A percentile compares a stretch with the other conserved stretches of the same genome.
phyloP scores from a whole-genome alignment of 2,113 vertebrate species.

The Amphiprion percula region DNA sequence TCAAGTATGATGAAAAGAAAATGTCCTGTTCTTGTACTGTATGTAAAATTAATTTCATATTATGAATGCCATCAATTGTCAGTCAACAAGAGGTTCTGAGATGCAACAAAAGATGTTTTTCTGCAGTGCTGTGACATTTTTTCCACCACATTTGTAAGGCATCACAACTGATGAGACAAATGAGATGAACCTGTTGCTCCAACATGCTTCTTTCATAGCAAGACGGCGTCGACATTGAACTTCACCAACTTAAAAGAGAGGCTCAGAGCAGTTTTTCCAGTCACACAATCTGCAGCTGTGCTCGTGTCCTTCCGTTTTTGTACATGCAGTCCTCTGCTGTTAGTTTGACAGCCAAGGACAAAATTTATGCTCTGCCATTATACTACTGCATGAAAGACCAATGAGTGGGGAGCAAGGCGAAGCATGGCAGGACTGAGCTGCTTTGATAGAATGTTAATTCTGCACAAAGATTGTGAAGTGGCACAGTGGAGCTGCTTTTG shows the following conservation, averaged over 20 bases:
- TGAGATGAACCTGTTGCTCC: neutral
- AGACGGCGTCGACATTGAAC: conserved; percentile 2
- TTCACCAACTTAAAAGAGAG: conserved; percentile 11
- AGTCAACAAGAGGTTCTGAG: too few relatives aligned
- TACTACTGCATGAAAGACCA: conserved; percentile 17
- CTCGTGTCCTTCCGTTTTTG: conserved; percentile 47
- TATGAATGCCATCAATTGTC: too few relatives aligned
- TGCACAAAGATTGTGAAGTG: neutral
- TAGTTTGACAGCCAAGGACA: conserved; percentile 48
- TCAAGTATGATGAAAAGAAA: neutral
- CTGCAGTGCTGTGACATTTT: too few relatives aligned
- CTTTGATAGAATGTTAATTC: conserved; percentile 15
- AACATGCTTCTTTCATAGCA: neutral
- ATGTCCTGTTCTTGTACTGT: neutral
- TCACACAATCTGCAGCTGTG: conserved; percentile 2
- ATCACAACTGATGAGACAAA: too few relatives aligned
- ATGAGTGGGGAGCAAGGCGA: neutral
- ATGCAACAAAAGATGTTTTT: too few relatives aligned
- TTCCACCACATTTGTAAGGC: too few relatives aligned
- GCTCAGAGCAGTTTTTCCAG: neutral
- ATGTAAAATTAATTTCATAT: neutral
- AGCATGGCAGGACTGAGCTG: neutral
- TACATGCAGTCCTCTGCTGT: conserved; percentile 33
- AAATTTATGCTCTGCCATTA: neutral
- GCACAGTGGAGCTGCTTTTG: neutral